Evolutionary conservation across 2,113 vertebrate species (phyloP).

Genomic region (Podocnemis expansa): DNA sequence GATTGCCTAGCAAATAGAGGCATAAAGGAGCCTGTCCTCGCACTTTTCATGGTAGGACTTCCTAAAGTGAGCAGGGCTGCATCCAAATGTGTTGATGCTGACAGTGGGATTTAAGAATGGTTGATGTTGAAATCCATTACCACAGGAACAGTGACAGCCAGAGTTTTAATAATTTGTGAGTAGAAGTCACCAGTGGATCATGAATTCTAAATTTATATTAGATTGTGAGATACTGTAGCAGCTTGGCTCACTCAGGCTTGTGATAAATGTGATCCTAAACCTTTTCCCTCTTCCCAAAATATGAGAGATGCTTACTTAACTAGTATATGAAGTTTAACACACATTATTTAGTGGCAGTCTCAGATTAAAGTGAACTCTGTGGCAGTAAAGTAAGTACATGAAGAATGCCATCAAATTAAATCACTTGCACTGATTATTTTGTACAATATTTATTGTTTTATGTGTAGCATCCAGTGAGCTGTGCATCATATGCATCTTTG

Average conservation of each 20-base stretch:
- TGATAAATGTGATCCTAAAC: background rate
- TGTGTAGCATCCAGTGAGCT: background rate
- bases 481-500: background rate
- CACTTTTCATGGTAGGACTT: background rate
- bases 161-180: background rate
- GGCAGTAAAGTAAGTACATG: background rate
- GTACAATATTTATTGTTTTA: background rate
- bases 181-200: background rate
- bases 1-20: background rate
- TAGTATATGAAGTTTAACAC: background rate
- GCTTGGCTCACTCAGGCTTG: background rate
- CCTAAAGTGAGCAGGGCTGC: background rate
- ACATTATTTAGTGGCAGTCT: fast-evolving
- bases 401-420: background rate
- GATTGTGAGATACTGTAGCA: background rate
- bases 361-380: background rate
- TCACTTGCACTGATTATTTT: background rate
- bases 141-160: background rate
- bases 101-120: background rate
- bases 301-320: fast-evolving
- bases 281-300: background rate
- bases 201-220: fast-evolving
- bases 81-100: background rate
- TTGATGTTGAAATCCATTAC: background rate
- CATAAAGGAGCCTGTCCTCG: background rate